Conservation (phyloP, 2,113 vertebrate species). For the Gorsachius goisagi region DNA sequence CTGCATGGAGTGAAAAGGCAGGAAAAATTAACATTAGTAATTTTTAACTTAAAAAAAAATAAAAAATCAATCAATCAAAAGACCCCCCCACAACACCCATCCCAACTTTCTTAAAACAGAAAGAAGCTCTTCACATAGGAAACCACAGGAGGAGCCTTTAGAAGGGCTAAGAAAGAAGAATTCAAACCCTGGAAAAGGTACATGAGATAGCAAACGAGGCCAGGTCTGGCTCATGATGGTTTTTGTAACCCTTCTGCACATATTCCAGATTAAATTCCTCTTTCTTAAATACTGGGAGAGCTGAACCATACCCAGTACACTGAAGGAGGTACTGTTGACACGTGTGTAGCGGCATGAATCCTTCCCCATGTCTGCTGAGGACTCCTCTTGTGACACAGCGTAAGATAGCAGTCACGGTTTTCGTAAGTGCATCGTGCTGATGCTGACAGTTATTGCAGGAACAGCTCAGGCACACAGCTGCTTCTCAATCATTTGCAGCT, state of each 20-base stretch:
- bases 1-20: background rate
- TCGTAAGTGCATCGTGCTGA: accelerated
- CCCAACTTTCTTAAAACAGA: background rate
- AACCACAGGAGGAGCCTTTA: background rate
- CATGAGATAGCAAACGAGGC: background rate
- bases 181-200: background rate
- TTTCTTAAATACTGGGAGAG: background rate
- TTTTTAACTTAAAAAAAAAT: background rate
- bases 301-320: background rate
- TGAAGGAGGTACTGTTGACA: background rate
- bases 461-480: background rate
- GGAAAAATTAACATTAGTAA: background rate
- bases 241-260: background rate
- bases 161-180: background rate
- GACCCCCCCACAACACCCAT: background rate
- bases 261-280: background rate
- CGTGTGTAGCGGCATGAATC: background rate
- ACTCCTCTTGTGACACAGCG: background rate
- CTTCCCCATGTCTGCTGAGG: background rate
- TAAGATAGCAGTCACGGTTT: background rate
- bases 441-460: background rate
- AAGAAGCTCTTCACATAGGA: background rate
- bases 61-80: background rate
- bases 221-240: background rate
- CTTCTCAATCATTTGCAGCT: background rate